Conservation (phyloP, 2,888 invertebrate genomes). For the Apamea monoglypha region DNA sequence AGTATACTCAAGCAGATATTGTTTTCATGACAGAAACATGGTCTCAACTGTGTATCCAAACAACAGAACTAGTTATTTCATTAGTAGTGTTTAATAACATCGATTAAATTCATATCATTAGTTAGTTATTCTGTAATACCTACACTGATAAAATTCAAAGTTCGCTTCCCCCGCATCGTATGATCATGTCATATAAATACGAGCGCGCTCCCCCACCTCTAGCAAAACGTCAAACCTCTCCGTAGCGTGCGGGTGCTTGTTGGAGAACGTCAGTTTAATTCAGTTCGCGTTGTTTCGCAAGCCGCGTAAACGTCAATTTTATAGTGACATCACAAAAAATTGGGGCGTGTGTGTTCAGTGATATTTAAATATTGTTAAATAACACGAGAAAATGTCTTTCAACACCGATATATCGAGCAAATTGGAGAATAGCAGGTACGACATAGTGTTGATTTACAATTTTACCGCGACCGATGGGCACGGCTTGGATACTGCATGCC, state of each 20-base stretch:
- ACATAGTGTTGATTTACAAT: slow-evolving; percentile 71
- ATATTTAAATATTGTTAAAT: slow-evolving; percentile 86
- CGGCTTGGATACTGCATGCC: slow-evolving; percentile 67
- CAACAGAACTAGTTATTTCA: slow-evolving; percentile 55
- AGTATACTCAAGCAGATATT: slow-evolving; percentile 60
- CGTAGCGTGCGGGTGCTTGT: slow-evolving; percentile 79
- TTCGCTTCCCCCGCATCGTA: slow-evolving; percentile 87
- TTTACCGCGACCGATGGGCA: slow-evolving; percentile 68
- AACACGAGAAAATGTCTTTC: slow-evolving; percentile 89
- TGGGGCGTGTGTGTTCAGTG: slow-evolving; percentile 88
- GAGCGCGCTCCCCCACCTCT: slow-evolving; percentile 85
- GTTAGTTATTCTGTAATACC: slow-evolving; percentile 67
- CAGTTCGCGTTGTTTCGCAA: slow-evolving; percentile 83
- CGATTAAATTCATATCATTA: slow-evolving; percentile 71
- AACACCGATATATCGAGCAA: slow-evolving; percentile 88
- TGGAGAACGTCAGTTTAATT: slow-evolving; percentile 70
- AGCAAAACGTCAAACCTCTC: slow-evolving; percentile 85
- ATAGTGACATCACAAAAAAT: slow-evolving; percentile 82
- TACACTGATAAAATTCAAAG: slow-evolving; percentile 80
- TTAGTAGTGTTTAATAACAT: slow-evolving; percentile 63
- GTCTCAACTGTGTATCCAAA: slow-evolving; percentile 62
- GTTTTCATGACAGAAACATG: slow-evolving; percentile 75
- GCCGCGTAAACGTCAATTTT: slow-evolving; percentile 81
- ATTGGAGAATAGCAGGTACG: slow-evolving; percentile 90
- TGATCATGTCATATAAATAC: slow-evolving; percentile 88